Conservation (phyloP, 2,888 invertebrate species). For the Thysanoteuthis rhombus region DNA sequence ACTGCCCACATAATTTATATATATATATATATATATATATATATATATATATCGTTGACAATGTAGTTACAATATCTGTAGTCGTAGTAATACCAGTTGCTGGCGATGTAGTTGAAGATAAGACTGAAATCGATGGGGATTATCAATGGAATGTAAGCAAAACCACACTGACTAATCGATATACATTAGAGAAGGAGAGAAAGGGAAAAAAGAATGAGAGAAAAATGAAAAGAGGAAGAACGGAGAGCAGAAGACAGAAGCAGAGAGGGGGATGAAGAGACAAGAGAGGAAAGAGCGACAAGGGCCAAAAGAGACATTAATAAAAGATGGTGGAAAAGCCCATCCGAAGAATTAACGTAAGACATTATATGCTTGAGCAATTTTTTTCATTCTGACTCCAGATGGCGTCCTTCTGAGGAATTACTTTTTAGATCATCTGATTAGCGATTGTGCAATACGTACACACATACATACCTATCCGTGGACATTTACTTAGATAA, state of each 20-base stretch:
- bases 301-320: not conserved
- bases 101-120: not conserved
- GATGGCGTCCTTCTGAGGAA: not conserved
- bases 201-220: not conserved
- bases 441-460: not conserved
- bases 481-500: not conserved
- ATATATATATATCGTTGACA: not conserved
- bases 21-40: not conserved
- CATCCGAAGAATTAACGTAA: not conserved
- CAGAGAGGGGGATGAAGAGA: not conserved
- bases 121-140: not conserved
- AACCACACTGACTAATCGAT: not conserved
- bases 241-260: not conserved
- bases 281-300: not conserved
- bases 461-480: not conserved
- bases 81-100: not conserved
- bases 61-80: not conserved
- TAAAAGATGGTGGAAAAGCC: not conserved
- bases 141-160: not conserved
- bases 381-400: not conserved
- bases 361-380: not conserved
- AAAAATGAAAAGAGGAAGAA: not conserved
- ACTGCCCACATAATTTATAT: too few relatives aligned
- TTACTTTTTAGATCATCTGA: not conserved
- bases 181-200: not conserved